Base-by-base conservation (phyloP, 1,140 invertebrate species). In the Microplitis demolitor region DNA sequence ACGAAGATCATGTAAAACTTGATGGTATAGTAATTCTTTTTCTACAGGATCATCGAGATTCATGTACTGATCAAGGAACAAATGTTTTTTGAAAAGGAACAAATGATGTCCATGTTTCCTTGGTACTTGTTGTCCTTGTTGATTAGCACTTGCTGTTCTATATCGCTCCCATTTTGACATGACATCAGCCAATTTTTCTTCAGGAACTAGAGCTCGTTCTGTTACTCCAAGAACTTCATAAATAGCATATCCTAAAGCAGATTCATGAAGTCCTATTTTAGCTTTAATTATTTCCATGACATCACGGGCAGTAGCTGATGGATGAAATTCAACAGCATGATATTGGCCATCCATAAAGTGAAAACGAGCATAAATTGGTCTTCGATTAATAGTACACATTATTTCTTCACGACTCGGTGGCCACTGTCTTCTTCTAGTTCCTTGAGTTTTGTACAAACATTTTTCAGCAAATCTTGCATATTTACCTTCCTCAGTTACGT, bases 131-230 rank as follows among this genome's bases (percentile, higher is more conserved):
- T 82, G 81, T 71, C 64, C 77, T 75, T 84, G 83, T 61, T 80
- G 85, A 82, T 82, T 76, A 74, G 89, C 90, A 79, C 83, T 90
- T 24, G 90, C 88, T n/a, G 87, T 87, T 72, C 92, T 89, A 72
- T 95, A 95, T 76, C 93, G 91, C 85, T 98, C 97, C 97, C 97
- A 98, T 84, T 97, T 95, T 0, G 96, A 96, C 89, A 98, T 93
- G 13, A 97, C 96, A 84, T 98, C 97, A 3, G 96, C 94, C 11
- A 97, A 91, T 79, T 97, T 96, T 83, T 98, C 96, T 78, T 95
- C 94, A 2, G 91, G 89, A 11, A 92, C 88, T 77, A 98, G 88
- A 77, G 94, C 94, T 69, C 96, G 89, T 82, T 98, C 96, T 51
- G 93, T 93, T 53, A 90, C 91, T 4, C 95, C 95, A 66, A 94